Conservation (phyloP, 2,797 vertebrate genomes). For the Heliangelus exortis region DNA sequence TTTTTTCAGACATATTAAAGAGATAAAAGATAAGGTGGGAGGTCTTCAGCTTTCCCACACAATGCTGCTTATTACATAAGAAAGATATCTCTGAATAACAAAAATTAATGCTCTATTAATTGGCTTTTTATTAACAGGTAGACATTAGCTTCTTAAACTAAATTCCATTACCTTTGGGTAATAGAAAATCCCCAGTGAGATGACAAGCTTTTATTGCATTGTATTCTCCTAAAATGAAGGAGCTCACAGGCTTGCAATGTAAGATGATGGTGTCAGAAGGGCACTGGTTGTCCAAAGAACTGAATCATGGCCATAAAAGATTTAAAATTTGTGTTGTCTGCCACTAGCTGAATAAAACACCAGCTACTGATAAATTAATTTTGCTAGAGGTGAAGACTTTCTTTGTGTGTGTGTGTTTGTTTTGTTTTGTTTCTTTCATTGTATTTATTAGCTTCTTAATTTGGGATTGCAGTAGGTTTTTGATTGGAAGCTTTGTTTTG, state of each 20-base stretch:
- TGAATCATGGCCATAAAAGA: not conserved
- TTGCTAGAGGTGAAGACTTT: not conserved
- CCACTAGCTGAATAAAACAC: not conserved
- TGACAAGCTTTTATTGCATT: not conserved
- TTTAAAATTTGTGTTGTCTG: not conserved
- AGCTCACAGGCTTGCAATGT: not conserved
- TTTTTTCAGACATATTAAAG: not conserved
- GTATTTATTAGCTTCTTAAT: not conserved
- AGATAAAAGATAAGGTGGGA: not conserved
- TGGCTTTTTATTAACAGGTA: not conserved
- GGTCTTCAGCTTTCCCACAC: not conserved
- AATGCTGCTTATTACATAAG: not conserved
- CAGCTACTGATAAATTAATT: not conserved
- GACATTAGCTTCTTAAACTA: not conserved
- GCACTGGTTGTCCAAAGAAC: not conserved
- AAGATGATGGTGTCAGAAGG: not conserved
- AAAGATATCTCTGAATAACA: not conserved
- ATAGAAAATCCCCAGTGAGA: not conserved
- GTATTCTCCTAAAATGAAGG: not conserved
- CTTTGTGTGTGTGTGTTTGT: not conserved
- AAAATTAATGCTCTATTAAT: not conserved
- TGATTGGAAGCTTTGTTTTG: not conserved
- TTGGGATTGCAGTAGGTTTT: not conserved
- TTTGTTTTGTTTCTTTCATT: not conserved
- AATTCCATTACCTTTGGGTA: not conserved